Percentiles rank a stretch among this genome's conserved stretches.
Conservation (phyloP, 1,140 invertebrate species). For the Polypedilum vanderplanki region DNA sequence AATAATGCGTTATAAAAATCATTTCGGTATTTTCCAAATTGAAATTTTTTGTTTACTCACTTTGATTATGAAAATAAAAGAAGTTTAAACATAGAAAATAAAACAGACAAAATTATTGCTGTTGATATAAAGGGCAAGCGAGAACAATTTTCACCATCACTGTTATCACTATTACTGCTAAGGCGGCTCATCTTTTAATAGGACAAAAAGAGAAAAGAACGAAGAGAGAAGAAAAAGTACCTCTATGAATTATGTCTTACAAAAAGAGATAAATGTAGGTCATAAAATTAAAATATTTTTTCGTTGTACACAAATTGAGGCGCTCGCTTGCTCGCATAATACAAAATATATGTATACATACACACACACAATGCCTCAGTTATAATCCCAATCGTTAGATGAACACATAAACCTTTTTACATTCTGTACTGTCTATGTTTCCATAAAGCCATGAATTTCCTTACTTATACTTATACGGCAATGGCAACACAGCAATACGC, state of each 20-base stretch:
- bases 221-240: background rate
- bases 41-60: too few relatives aligned
- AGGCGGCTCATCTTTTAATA: background rate
- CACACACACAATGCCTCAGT: background rate
- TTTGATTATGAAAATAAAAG: too few relatives aligned
- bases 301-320: background rate
- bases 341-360: background rate
- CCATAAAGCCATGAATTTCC: conserved; percentile 12
- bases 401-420: conserved; percentile 6
- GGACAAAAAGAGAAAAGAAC: background rate
- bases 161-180: too few relatives aligned
- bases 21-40: too few relatives aligned
- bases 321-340: background rate
- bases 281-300: conserved; percentile 15
- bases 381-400: conserved; percentile 18
- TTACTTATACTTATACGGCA: background rate
- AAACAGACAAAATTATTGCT: too few relatives aligned
- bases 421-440: background rate
- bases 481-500: background rate
- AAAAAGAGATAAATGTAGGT: conserved; percentile 19
- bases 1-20: too few relatives aligned
- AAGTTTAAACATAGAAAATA: too few relatives aligned
- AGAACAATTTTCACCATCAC: too few relatives aligned
- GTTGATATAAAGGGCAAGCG: too few relatives aligned
- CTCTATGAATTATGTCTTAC: conserved; percentile 18